These are phyloP conservation scores for Oophaga sylvatica DNA, from an alignment of 2,797 vertebrate genomes.

Conservation along the genomic window DNA sequence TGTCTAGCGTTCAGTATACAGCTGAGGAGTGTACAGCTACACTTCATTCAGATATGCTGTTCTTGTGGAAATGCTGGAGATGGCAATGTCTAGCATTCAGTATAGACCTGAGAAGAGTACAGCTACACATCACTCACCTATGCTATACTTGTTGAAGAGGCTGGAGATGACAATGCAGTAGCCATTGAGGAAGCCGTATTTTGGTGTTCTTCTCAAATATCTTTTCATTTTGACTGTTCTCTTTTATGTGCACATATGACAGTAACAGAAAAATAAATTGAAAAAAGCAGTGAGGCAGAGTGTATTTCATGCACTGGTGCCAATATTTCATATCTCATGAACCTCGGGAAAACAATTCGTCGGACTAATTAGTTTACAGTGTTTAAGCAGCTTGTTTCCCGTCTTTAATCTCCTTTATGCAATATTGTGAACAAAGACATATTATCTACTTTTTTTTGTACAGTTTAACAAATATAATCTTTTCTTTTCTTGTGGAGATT, in stretches of 20 bases:
- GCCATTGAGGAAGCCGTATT: conserved; percentile 68
- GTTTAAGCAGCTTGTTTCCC: conserved; percentile 81
- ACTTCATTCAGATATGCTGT: conserved; percentile 65
- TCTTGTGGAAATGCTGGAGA: too few species aligned
- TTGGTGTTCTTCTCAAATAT: conserved; percentile 68
- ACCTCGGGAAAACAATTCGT: conserved; percentile 80
- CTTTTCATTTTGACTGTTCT: conserved; percentile 70
- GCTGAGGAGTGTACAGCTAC: conserved; percentile 62
- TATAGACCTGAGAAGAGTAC: too few species aligned
- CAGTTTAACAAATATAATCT: conserved; percentile 77
- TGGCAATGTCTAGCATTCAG: too few species aligned
- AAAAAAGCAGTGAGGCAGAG: conserved; percentile 81
- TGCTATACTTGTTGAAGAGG: conserved; percentile 18
- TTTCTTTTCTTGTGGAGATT: conserved; percentile 70
- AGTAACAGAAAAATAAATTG: conserved; percentile 83
- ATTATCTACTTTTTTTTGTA: conserved; percentile 74
- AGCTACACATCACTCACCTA: conserved; percentile 62
- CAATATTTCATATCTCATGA: conserved; percentile 79
- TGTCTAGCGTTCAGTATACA: conserved; percentile 1
- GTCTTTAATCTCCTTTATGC: conserved; percentile 81
- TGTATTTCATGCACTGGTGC: conserved; percentile 78
- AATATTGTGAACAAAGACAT: conserved; percentile 77
- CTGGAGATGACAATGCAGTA: conserved; percentile 72
- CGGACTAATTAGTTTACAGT: conserved; percentile 83
- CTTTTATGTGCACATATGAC: conserved; percentile 71